A percentile compares a stretch with the other conserved stretches of the same genome.
Conservation (phyloP, 2,113 vertebrate genomes). For the Speoplatyrhinus poulsoni region DNA sequence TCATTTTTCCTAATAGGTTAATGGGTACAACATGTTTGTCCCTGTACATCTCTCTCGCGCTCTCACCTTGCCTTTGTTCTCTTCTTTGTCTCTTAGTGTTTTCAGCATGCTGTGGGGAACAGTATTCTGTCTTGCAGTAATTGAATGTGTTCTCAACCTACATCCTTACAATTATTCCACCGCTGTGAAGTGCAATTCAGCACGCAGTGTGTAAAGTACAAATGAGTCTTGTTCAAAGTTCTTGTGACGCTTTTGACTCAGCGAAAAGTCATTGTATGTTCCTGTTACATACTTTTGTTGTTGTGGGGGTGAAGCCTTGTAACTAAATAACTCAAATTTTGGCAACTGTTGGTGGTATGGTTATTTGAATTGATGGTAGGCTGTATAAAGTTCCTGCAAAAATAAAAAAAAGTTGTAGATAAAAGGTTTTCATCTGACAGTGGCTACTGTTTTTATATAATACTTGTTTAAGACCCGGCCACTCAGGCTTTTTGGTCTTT, state of each 20-base stretch:
- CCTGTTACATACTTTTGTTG: too few species aligned
- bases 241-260: constrained; percentile 16
- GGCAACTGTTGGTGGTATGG: too few species aligned
- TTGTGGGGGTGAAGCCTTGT: too few species aligned
- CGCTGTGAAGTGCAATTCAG: constrained; percentile 44
- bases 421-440: too few species aligned
- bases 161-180: constrained; percentile 35
- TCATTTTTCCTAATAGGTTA: constrained; percentile 4
- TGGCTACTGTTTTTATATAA: too few species aligned
- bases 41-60: background rate
- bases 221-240: constrained; percentile 45
- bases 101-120: background rate
- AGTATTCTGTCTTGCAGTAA: constrained; percentile 39
- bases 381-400: too few species aligned
- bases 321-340: too few species aligned
- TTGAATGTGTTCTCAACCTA: constrained; percentile 48
- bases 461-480: too few species aligned
- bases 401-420: too few species aligned
- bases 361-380: too few species aligned
- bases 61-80: background rate
- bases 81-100: constrained; percentile 10
- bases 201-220: constrained; percentile 34
- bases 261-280: constrained; percentile 8
- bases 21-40: background rate
- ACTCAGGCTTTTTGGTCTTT: too few species aligned